Evolutionary conservation across 2,797 vertebrate genomes (phyloP).

Genomic region (Eremophila alpestris): DNA sequence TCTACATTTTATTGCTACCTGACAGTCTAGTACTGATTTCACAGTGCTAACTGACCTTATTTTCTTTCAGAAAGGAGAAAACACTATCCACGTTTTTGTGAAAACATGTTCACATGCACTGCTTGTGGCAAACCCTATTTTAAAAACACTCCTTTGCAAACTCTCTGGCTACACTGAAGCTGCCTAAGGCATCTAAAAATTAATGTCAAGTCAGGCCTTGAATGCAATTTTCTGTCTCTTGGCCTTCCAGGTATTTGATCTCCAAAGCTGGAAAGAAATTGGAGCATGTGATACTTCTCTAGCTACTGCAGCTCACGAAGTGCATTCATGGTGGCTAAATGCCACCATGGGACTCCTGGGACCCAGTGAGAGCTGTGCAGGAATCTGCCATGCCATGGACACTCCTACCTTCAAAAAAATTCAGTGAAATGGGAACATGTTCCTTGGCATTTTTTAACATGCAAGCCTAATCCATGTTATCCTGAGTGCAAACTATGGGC

Average conservation of each 20-base stretch:
- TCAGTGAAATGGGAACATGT: background rate
- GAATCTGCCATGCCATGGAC: background rate
- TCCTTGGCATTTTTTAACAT: background rate
- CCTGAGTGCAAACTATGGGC: background rate
- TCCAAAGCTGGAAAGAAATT: background rate
- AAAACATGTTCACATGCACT: background rate
- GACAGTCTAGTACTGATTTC: background rate
- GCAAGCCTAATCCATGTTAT: background rate
- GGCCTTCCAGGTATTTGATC: background rate
- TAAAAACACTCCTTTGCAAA: background rate
- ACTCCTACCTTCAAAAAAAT: background rate
- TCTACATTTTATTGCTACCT: background rate
- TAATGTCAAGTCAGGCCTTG: background rate
- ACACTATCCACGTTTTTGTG: background rate
- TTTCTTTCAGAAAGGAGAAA: background rate
- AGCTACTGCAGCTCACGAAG: background rate
- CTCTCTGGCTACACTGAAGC: background rate
- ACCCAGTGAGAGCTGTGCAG: background rate
- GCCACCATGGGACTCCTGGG: background rate
- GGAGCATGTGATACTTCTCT: fast-evolving
- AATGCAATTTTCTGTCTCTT: background rate
- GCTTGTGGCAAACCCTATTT: background rate
- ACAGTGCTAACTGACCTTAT: background rate
- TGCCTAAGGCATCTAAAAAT: background rate
- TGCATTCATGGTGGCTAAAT: background rate